These are phyloP conservation scores for Mareca strepera DNA, from an alignment of 2,797 vertebrate genomes.

Conservation along the genomic window DNA sequence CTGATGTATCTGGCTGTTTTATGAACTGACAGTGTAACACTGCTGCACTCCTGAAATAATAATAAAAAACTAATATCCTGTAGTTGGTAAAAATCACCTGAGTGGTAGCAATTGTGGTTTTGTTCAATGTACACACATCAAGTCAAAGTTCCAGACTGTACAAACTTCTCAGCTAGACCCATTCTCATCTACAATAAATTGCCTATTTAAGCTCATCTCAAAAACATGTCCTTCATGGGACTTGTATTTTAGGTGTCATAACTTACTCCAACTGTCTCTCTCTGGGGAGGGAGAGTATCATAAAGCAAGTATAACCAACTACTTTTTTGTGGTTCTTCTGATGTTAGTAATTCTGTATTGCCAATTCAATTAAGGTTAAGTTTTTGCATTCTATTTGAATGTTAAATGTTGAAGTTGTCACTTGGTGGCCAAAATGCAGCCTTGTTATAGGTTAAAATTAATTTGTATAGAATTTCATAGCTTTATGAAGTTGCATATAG, in stretches of 20 bases:
- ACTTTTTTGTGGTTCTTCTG: background rate
- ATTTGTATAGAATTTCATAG: background rate
- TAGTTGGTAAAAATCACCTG: background rate
- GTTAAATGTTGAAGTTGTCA: background rate
- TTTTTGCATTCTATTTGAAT: background rate
- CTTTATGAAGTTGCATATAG: background rate
- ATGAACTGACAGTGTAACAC: background rate
- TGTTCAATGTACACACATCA: background rate
- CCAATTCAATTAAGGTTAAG: background rate
- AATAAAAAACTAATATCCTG: accelerated
- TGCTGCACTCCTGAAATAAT: background rate
- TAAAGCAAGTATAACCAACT: background rate
- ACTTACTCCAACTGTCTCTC: too few relatives aligned
- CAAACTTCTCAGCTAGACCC: background rate
- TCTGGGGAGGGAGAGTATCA: background rate
- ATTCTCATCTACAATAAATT: background rate
- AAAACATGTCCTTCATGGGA: too few relatives aligned
- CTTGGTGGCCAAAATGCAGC: background rate
- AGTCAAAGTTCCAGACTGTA: background rate
- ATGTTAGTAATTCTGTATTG: background rate
- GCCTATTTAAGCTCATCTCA: too few relatives aligned
- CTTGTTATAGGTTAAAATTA: background rate
- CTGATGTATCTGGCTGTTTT: slow-evolving; percentile 73
- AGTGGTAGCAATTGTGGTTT: background rate
- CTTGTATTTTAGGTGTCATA: background rate